phyloP scores from a whole-genome alignment of 2,888 invertebrate genomes.

The Sycophila texana region DNA sequence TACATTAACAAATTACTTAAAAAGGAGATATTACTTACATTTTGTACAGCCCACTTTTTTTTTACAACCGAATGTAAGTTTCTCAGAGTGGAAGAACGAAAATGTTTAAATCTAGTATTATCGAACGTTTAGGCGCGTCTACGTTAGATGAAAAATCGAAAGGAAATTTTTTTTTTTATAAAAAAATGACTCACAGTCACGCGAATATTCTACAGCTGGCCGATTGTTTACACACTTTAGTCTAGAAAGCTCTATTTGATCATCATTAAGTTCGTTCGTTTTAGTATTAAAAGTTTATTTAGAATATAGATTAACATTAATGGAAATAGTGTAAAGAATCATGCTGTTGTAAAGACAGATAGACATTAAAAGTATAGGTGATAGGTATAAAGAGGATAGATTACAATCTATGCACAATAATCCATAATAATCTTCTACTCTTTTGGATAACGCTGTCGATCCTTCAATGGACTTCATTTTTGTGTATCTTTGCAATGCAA shows the following conservation, averaged over 20 bases:
- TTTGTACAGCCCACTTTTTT: constrained; percentile 41
- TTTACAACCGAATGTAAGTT: constrained; percentile 14
- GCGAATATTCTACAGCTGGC: constrained; percentile 67
- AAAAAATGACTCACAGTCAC: constrained; percentile 43
- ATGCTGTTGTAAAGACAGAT: constrained; percentile 72
- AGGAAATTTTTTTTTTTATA: constrained; percentile 26
- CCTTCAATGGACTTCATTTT: constrained; percentile 69
- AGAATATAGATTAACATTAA: constrained; percentile 73
- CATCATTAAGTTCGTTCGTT: constrained; percentile 63
- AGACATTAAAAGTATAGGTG: constrained; percentile 72
- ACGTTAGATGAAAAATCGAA: constrained; percentile 46
- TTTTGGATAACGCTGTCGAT: constrained; percentile 69
- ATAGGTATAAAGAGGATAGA: constrained; percentile 73
- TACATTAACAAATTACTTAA: constrained; percentile 43
- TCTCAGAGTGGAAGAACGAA: constrained; percentile 42
- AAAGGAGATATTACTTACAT: constrained; percentile 34
- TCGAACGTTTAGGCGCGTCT: constrained; percentile 48
- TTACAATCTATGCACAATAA: constrained; percentile 73
- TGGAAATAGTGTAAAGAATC: constrained; percentile 73
- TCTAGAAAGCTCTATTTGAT: constrained; percentile 66
- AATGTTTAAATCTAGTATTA: constrained; percentile 43
- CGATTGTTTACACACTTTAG: constrained; percentile 61
- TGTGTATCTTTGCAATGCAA: constrained; percentile 70
- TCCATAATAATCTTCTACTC: constrained; percentile 60
- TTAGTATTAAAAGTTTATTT: constrained; percentile 70